A percentile compares a stretch with the other conserved stretches of the same genome.
Conservation (phyloP, 2,797 vertebrate species). For the Epinephelus malabaricus region DNA sequence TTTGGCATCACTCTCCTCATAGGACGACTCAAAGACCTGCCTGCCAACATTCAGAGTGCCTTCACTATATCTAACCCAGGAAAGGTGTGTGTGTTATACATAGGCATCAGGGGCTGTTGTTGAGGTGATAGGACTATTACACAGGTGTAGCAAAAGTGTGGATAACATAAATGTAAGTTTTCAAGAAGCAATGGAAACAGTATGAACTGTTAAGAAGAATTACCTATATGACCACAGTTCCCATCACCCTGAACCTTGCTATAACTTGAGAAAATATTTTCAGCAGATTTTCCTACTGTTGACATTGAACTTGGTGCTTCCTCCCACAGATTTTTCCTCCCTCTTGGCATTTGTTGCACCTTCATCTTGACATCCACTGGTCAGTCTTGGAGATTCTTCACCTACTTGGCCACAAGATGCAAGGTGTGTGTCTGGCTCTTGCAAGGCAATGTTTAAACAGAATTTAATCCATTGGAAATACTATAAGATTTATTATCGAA, state of each 20-base stretch:
- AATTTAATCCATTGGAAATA: not conserved
- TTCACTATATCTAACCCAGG: constrained; percentile 91
- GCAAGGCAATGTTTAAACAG: not conserved
- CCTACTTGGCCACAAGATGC: constrained; percentile 90
- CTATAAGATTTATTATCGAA: not conserved
- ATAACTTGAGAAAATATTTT: not conserved
- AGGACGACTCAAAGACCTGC: constrained; percentile 90
- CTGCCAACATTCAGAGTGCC: constrained; percentile 86
- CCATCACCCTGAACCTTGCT: not conserved
- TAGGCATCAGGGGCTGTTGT: not conserved
- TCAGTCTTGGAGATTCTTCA: constrained; percentile 94
- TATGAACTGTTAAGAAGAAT: not conserved
- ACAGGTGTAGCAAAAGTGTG: not conserved
- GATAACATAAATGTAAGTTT: constrained; percentile 5
- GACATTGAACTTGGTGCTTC: constrained; percentile 14
- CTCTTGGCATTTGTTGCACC: constrained; percentile 96
- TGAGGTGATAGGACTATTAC: not conserved
- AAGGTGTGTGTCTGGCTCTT: constrained; percentile 81
- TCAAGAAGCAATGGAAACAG: constrained; percentile 15
- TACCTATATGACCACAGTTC: not conserved
- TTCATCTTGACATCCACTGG: constrained; percentile 96
- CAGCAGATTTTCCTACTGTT: not conserved
- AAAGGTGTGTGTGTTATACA: constrained; percentile 85
- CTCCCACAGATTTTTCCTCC: constrained; percentile 91
- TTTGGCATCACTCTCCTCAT: constrained; percentile 89